These are phyloP conservation scores for Hipparchia sbordonii DNA, from an alignment of 2,888 invertebrate genomes.

Conservation along the genomic window DNA sequence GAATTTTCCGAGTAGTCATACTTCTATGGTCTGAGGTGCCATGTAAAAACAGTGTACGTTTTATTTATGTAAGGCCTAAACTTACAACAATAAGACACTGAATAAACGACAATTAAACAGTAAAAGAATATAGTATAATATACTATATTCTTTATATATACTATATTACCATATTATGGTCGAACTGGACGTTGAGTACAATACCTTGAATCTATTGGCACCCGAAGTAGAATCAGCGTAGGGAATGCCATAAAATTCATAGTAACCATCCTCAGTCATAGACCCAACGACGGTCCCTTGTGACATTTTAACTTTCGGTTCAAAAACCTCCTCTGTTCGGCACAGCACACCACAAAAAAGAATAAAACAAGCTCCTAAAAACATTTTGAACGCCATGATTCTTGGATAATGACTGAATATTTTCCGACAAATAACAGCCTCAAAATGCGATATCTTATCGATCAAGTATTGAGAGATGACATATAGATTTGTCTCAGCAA, in stretches of 20 bases:
- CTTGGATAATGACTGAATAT: conserved; percentile 15
- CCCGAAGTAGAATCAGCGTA: conserved; percentile 72
- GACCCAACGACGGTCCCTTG: conserved; percentile 65
- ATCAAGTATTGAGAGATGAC: conserved; percentile 25
- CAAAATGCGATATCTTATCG: conserved; percentile 34
- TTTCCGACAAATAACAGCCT: conserved; percentile 22
- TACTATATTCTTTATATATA: no score
- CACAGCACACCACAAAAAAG: conserved; percentile 43
- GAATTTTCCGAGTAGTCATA: no score
- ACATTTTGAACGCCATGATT: conserved; percentile 46
- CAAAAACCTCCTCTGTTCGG: conserved; percentile 35
- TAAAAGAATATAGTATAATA: no score
- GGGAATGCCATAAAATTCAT: conserved; percentile 69
- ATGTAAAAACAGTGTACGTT: neutral
- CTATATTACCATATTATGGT: no score
- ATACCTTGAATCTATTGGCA: conserved; percentile 67
- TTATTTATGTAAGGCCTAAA: neutral
- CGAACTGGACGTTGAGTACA: neutral
- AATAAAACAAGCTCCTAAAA: conserved; percentile 43
- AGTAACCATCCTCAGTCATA: conserved; percentile 53
- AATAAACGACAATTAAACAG: no score
- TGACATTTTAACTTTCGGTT: conserved; percentile 51
- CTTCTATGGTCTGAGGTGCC: neutral
- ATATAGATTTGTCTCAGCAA: conserved; percentile 22
- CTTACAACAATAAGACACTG: neutral